These are phyloP conservation scores for Heliothis peltigera DNA, from an alignment of 2,888 invertebrate species.

Conservation along the genomic window DNA sequence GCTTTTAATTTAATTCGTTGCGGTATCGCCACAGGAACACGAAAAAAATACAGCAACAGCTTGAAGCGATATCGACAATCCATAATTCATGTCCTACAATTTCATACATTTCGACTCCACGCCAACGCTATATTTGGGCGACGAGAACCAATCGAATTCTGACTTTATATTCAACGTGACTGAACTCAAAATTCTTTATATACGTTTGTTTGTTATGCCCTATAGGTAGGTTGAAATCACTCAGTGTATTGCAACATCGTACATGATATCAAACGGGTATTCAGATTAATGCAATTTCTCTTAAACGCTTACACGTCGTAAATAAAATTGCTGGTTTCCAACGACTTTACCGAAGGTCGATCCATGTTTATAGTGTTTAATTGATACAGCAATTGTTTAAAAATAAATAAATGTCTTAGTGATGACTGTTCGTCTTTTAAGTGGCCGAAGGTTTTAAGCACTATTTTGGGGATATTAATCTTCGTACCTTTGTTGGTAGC, in stretches of 20 bases:
- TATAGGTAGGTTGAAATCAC: slow-evolving; percentile 67
- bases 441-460: slow-evolving; percentile 62
- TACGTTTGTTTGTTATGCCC: slow-evolving; percentile 65
- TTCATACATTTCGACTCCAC: slow-evolving; percentile 83
- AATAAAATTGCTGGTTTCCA: slow-evolving; percentile 88
- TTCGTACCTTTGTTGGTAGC: slow-evolving; percentile 28
- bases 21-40: slow-evolving; percentile 86
- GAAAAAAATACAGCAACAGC: slow-evolving; percentile 89
- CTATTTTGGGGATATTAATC: slow-evolving; percentile 58
- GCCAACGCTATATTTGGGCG: slow-evolving; percentile 70
- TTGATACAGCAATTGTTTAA: slow-evolving; percentile 78
- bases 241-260: slow-evolving; percentile 88
- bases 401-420: slow-evolving; percentile 63
- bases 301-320: slow-evolving; percentile 90
- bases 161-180: slow-evolving; percentile 70
- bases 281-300: slow-evolving; percentile 90
- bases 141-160: slow-evolving; percentile 69
- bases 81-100: slow-evolving; percentile 90
- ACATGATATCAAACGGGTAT: slow-evolving; percentile 89
- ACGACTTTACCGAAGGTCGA: slow-evolving; percentile 78
- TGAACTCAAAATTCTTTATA: slow-evolving; percentile 63
- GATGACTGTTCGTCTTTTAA: slow-evolving; percentile 66
- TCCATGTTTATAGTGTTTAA: slow-evolving; percentile 80
- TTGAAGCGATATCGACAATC: slow-evolving; percentile 90
- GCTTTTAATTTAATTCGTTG: slow-evolving; percentile 90